Conservation (phyloP, 2,888 invertebrate genomes). For the Drosophila pegasa region DNA sequence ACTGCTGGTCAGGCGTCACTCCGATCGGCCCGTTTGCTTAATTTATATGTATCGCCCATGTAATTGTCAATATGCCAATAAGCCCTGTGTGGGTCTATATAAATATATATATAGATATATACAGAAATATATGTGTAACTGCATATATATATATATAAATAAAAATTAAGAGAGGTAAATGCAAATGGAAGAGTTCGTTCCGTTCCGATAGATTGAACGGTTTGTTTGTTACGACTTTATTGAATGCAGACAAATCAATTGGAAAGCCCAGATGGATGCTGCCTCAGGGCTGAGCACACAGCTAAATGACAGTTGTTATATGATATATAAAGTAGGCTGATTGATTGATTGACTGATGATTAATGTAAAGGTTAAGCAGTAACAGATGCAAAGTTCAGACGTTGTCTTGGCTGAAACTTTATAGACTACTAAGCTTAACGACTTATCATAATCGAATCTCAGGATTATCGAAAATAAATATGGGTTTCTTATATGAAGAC, state of each 20-base stretch:
- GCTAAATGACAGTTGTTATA: not conserved
- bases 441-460: no score
- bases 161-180: conserved; percentile 33
- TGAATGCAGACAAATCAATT: conserved; percentile 79
- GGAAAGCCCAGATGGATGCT: conserved; percentile 33
- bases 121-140: conserved; percentile 2
- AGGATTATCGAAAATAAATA: no score
- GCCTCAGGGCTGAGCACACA: conserved; percentile 55
- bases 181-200: conserved; percentile 34
- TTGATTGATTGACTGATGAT: not conserved
- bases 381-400: not conserved
- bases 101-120: conserved; percentile 18
- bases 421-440: not conserved
- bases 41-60: conserved; percentile 79
- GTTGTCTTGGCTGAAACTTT: not conserved
- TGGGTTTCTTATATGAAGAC: no score
- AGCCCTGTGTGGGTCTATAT: conserved; percentile 65
- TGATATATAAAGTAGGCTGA: not conserved
- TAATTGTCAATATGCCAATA: conserved; percentile 82
- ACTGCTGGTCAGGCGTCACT: conserved; percentile 31
- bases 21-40: conserved; percentile 70
- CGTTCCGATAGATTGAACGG: conserved; percentile 54
- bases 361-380: not conserved
- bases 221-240: conserved; percentile 73
- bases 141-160: conserved; percentile 34